Conservation (phyloP, 2,797 vertebrate genomes). For the Crocodylus rhombifer region DNA sequence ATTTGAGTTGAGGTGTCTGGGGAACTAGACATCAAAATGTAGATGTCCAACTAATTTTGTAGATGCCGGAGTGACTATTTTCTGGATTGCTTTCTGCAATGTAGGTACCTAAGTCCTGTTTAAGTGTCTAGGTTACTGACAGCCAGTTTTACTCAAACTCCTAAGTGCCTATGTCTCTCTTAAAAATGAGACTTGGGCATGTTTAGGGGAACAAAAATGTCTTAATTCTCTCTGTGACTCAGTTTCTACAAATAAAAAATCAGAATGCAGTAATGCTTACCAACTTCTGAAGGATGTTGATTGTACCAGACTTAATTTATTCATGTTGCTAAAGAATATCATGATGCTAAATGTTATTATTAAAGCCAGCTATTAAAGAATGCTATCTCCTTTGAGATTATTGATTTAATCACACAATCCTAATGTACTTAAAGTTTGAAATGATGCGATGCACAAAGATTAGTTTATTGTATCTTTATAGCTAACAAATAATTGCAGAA, state of each 20-base stretch:
- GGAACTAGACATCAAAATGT: no score
- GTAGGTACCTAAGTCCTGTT: not conserved
- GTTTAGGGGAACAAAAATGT: not conserved
- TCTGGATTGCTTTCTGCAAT: not conserved
- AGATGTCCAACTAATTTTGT: no score
- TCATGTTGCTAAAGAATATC: constrained; percentile 37
- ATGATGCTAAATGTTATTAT: constrained; percentile 38
- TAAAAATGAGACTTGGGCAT: not conserved
- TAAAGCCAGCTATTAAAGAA: constrained; percentile 52
- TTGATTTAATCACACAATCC: constrained; percentile 42
- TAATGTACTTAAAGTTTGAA: constrained; percentile 48
- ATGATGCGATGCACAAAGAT: constrained; percentile 51
- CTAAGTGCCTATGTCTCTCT: not conserved
- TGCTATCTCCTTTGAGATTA: constrained; percentile 44
- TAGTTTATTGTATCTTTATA: constrained; percentile 18
- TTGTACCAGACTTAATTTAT: not conserved
- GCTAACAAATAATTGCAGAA: constrained; percentile 30
- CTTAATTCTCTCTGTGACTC: not conserved
- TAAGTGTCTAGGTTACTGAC: accelerated
- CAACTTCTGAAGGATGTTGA: not conserved
- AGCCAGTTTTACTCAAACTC: accelerated
- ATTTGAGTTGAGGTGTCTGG: no score
- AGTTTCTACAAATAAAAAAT: not conserved
- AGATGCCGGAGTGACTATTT: not conserved
- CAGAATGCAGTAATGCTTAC: not conserved